These are phyloP conservation scores for Opisthograptis luteolata DNA, from an alignment of 2,888 invertebrate genomes.

Conservation along the genomic window DNA sequence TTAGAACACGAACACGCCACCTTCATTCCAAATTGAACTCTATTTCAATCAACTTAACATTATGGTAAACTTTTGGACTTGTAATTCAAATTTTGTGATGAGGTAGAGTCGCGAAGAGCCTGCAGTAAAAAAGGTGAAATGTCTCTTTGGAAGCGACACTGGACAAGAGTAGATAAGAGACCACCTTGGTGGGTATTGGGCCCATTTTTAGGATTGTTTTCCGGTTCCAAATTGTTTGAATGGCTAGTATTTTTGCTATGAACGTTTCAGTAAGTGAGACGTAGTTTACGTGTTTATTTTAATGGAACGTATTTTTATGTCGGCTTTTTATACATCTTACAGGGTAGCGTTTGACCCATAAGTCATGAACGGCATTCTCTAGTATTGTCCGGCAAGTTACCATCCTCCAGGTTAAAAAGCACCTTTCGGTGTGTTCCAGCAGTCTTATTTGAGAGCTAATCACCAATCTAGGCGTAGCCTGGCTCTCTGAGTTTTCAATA, in stretches of 20 bases:
- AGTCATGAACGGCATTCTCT: too few relatives aligned
- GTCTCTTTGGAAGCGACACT: constrained; percentile 79
- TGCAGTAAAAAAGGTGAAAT: constrained; percentile 83
- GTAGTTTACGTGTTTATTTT: neutral
- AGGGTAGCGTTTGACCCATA: too few relatives aligned
- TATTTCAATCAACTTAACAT: constrained; percentile 11
- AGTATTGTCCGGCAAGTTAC: too few relatives aligned
- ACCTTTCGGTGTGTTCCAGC: too few relatives aligned
- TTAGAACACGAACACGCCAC: neutral
- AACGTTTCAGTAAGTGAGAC: constrained; percentile 25
- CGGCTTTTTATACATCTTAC: too few relatives aligned
- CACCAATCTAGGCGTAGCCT: too few relatives aligned
- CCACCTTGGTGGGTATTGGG: constrained; percentile 73
- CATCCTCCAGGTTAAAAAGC: too few relatives aligned
- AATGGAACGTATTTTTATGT: constrained; percentile 33
- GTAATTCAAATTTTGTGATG: constrained; percentile 40
- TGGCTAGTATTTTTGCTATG: constrained; percentile 39
- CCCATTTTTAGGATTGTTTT: constrained; percentile 75
- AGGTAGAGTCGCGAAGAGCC: constrained; percentile 79
- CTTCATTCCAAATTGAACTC: constrained; percentile 35
- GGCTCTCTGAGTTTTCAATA: too few relatives aligned
- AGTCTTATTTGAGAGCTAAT: too few relatives aligned
- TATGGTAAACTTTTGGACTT: neutral
- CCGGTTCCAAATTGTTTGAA: constrained; percentile 66
- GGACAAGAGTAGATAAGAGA: constrained; percentile 78